Conservation (phyloP, 2,888 invertebrate species). For the Brachynemurus nebulosus region DNA sequence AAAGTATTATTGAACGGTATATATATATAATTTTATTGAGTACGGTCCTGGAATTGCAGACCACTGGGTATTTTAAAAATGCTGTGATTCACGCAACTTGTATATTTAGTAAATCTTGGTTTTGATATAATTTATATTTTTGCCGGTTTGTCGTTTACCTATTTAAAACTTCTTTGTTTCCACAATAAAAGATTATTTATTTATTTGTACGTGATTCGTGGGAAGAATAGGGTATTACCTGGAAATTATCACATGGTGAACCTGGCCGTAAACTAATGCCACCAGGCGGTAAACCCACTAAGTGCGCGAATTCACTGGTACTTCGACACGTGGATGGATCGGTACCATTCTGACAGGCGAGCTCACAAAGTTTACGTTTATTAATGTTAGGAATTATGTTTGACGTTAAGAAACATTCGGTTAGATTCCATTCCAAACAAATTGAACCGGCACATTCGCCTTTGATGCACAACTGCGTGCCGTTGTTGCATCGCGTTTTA, state of each 20-base stretch:
- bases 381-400: conserved; percentile 59
- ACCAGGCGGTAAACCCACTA: conserved; percentile 57
- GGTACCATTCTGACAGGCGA: conserved; percentile 87
- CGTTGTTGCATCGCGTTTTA: conserved; percentile 91
- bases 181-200: too few relatives aligned
- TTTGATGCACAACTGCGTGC: conserved; percentile 69
- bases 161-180: too few relatives aligned
- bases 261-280: conserved; percentile 86
- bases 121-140: too few relatives aligned
- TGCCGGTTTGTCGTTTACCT: too few relatives aligned
- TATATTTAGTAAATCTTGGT: too few relatives aligned
- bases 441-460: conserved; percentile 94
- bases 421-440: conserved; percentile 86
- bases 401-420: conserved; percentile 88
- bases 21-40: too few relatives aligned
- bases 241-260: conserved; percentile 97
- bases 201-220: too few relatives aligned
- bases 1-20: too few relatives aligned
- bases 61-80: too few relatives aligned
- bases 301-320: conserved; percentile 71
- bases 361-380: conserved; percentile 80
- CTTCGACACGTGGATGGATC: conserved; percentile 62
- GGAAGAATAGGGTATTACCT: too few relatives aligned
- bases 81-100: too few relatives aligned
- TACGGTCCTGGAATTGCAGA: too few relatives aligned